Conservation (phyloP, 2,797 vertebrate species). For the Columba guinea region DNA sequence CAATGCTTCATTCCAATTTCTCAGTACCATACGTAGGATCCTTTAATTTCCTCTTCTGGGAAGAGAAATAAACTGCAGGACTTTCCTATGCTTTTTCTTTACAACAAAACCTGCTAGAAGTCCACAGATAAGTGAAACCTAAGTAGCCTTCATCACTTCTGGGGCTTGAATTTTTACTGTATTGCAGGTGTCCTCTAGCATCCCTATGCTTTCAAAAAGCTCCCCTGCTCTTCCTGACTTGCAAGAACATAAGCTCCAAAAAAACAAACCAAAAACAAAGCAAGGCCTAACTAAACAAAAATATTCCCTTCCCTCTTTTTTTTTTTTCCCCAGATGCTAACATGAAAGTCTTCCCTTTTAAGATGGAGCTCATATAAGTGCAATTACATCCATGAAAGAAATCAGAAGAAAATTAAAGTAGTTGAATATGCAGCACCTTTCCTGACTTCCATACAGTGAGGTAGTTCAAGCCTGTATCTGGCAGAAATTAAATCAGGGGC, state of each 20-base stretch:
- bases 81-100: background rate
- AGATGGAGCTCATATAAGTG: background rate
- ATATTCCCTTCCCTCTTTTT: background rate
- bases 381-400: background rate
- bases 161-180: background rate
- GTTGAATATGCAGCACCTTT: background rate
- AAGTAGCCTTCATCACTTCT: background rate
- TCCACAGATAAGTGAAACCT: background rate
- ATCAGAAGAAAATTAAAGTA: background rate
- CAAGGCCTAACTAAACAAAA: background rate
- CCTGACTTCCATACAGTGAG: background rate
- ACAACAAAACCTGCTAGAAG: background rate
- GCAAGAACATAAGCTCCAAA: background rate
- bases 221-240: background rate
- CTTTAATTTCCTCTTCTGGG: constrained; percentile 14
- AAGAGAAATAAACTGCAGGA: background rate
- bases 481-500: background rate
- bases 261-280: background rate
- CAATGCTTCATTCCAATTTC: background rate
- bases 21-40: background rate
- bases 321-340: background rate
- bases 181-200: background rate
- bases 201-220: background rate
- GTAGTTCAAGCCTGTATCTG: background rate
- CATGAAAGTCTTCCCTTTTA: background rate